Evolutionary conservation across 2,113 vertebrate genomes (phyloP), one percentile per base, ranked within the genome.

Genomic region (Epinephelus cyanopodus): DNA sequence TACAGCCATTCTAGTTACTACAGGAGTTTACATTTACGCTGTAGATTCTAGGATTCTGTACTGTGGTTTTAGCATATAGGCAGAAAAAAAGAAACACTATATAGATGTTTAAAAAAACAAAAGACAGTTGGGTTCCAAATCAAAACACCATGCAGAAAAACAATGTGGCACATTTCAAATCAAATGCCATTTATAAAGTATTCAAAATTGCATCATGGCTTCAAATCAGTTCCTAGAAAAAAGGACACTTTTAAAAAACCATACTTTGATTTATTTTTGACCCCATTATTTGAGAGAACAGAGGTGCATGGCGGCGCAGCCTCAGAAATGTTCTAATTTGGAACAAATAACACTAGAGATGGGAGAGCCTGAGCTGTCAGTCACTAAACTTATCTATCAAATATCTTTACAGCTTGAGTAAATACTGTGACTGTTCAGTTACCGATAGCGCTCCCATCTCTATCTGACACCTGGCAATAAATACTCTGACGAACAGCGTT

Each of bases 201-300:
- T 74, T 92, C 60, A 90, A 92, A 91, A 90, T 88, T 80, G 63
- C 79, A 79, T 80, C 79, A 93, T 92, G 90, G 92, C 91, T 95
- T 94, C 77, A 91, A 90, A 92, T 93, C 27, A 13, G 79, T 92
- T 94, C 90, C 91, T 92, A 92, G 81, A 93, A 93, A 92, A 94
- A 94, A 94, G 89, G 86, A 90, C 92, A 93, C 89, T 94, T 94
- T 80, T 83, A 37, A 84, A 67, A 89, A 89, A 85, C 19, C 74
- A 60, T 53, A 86, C 25, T 87, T 85, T 65, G 81, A 89, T 84
- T 85, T 80, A 39, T 64, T 77, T 80, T 87, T 42, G 63, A 87
- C 45, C 64, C 66, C 79, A 74, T 84, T 84, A 74, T 81, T 87
- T 72, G 68, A 85, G 85, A 72, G 66, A 83, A n/a, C 66, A 60